phyloP scores from a whole-genome alignment of 2,113 vertebrate species.

The Ploceus nigricollis region DNA sequence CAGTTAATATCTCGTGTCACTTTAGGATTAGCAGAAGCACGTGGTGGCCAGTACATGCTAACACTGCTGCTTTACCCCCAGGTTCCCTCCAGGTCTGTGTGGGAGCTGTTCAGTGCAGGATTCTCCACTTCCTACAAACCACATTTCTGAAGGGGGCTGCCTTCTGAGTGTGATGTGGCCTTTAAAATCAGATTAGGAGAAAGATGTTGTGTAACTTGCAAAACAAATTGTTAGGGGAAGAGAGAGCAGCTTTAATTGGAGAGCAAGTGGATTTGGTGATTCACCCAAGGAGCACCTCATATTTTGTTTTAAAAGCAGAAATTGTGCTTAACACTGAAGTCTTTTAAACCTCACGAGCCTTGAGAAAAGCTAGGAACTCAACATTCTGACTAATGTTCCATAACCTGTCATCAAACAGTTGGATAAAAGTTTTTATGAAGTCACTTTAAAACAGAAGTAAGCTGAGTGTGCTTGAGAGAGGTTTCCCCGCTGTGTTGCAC shows the following conservation, averaged over 20 bases:
- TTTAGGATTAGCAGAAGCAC: not conserved
- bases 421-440: not conserved
- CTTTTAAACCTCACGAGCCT: not conserved
- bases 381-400: not conserved
- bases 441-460: not conserved
- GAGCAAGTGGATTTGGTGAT: not conserved
- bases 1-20: accelerated
- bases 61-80: not conserved
- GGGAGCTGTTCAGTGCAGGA: not conserved
- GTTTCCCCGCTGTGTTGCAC: not conserved
- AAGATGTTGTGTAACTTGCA: not conserved
- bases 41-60: accelerated
- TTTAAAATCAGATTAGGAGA: not conserved
- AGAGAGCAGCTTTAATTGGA: not conserved
- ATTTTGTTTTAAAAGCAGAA: not conserved
- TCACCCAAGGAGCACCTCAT: not conserved
- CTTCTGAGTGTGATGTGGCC: not conserved
- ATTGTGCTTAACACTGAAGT: not conserved
- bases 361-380: not conserved
- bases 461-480: not conserved
- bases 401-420: not conserved
- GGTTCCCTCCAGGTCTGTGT: not conserved
- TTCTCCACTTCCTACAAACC: not conserved
- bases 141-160: not conserved
- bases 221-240: not conserved